Base-by-base conservation (phyloP, 2,113 vertebrate species). In the Oreocharis arfaki region DNA sequence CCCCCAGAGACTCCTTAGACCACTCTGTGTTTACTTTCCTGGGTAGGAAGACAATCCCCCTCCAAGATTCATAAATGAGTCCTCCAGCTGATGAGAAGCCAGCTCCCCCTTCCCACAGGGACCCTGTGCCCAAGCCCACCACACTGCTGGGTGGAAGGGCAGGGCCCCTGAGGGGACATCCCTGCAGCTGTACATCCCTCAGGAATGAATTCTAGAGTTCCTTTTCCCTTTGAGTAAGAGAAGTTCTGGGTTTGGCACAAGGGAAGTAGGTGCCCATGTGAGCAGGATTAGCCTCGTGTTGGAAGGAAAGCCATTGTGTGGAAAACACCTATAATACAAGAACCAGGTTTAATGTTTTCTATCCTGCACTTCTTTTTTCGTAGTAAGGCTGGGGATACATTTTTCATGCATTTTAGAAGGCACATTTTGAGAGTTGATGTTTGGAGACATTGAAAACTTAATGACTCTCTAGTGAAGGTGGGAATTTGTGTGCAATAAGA, bases 261-360 rank as follows among this genome's bases (percentile, higher is more conserved):
- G 46, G 19, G 59, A 56, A 49, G 13, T 1, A 2, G 32, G 16
- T 55, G 52, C 23, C 13, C 23, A 24, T 4, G 0, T 52, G 12
- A 73, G 53, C 47, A 64, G 42, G 15, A 33, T 50, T n/a, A 71
- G 27, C 42, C 32, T n/a, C 0, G 0, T 49, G 42, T 24, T 71
- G 24, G 68, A 89, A 77, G 39, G 41, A 73, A 89, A 78, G 37
- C 13, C 8, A 2, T 16, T 28, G 32, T 57, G 42, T 70, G 39
- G 55, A 56, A 49, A 69, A 67, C 3, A 22, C 3, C 3, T 23
- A 1, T 10, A 23, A 52, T 15, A 30, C 7, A 65, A 57, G 10
- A 59, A 61, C 10, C 16, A 42, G n/a, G 33, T 64, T 56, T 68
- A 33, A 9, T 57, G 8, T 16, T 50, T 46, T 78, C 90, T 67